A percentile compares a stretch with the other conserved stretches of the same genome.
Conservation (phyloP, 2,797 vertebrate genomes). For the Valencia hispanica region DNA sequence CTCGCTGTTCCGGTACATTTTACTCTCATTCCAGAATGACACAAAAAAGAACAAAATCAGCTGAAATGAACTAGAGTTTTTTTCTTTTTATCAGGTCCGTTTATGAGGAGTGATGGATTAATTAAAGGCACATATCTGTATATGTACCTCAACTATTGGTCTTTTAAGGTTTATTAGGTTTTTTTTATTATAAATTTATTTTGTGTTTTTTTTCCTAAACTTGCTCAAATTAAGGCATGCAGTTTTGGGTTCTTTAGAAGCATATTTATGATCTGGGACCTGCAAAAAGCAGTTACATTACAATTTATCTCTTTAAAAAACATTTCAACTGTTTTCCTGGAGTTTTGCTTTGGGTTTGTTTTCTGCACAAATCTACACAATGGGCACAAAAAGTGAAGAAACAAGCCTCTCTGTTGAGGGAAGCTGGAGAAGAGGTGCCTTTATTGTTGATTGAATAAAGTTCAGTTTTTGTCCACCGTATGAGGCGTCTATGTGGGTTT, state of each 20-base stretch:
- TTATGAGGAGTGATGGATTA: not conserved
- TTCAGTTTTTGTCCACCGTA: slow-evolving; percentile 33
- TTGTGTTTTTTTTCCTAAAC: slow-evolving; percentile 45
- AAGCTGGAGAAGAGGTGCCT: slow-evolving; percentile 46
- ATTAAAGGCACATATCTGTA: not conserved
- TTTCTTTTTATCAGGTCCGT: not conserved
- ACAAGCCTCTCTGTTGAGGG: slow-evolving; percentile 1
- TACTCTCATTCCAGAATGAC: slow-evolving; percentile 22
- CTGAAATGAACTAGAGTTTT: not conserved
- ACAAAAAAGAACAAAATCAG: not conserved
- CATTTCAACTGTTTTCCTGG: slow-evolving; percentile 5
- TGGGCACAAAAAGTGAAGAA: slow-evolving; percentile 3
- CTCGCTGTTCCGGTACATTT: not conserved
- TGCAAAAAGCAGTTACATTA: not conserved
- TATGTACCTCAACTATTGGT: slow-evolving; percentile 49
- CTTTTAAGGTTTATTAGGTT: slow-evolving; percentile 51
- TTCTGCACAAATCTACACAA: slow-evolving; percentile 5
- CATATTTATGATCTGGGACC: not conserved
- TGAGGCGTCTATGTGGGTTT: not conserved
- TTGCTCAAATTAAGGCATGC: not conserved
- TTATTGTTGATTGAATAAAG: slow-evolving; percentile 62
- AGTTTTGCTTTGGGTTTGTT: slow-evolving; percentile 5
- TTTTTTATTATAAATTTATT: slow-evolving; percentile 59
- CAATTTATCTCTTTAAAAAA: not conserved
- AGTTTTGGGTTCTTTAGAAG: not conserved